Base-by-base conservation (phyloP, 37 sponge, comb jelly and placozoan species). In the Chondrilla cf. caribensis region DNA sequence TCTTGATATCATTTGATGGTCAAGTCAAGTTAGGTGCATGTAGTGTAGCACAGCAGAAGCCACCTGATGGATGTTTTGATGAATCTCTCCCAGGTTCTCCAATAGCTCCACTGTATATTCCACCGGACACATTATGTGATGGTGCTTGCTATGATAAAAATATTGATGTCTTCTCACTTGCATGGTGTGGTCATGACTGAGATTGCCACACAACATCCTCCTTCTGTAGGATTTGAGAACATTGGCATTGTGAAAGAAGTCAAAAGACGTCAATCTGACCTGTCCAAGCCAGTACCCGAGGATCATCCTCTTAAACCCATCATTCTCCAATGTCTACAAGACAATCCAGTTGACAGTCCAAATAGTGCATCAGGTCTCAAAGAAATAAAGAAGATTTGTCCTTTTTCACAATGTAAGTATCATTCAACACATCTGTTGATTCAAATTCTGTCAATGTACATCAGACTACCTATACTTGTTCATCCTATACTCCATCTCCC, bases 281-380 rank as follows among this genome's bases (percentile, higher is more conserved):
- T 76, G 17, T 41, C 77, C 47, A 31, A 4, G 37, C n/a, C n/a
- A n/a, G 15, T 76, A 37, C 77, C 44, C 36, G 77, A 76, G 22
- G 77, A 76, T 38, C 77, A 76, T 76, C 77, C 77, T 41, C 77
- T 76, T n/a, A 76, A 76, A 8, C 77, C 77, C 26, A n/a, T 44
- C 77, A 76, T 76, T 43, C 43, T 76, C 43, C 77, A 25, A 17
- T 41, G 77, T 43, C 77, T 76, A 24, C 25, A 24, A 41, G 51
- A 76, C 40, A 26, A 44, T 76, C 51, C 77, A 38, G 8, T 18
- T 17, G 77, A 44, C 25, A 41, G 77, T 26, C 77, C 77, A 7
- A 37, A 47, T 25, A 44, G 51, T 47, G 77, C 25, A 5, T 17
- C 43, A 76, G 51, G 36, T 33, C 47, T 47, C 43, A 44, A 37